A percentile compares a stretch with the other conserved stretches of the same genome.
These are phyloP conservation scores for Odocoileus hemionus DNA, from an alignment of 2,113 vertebrate genomes.

Conservation along the genomic window DNA sequence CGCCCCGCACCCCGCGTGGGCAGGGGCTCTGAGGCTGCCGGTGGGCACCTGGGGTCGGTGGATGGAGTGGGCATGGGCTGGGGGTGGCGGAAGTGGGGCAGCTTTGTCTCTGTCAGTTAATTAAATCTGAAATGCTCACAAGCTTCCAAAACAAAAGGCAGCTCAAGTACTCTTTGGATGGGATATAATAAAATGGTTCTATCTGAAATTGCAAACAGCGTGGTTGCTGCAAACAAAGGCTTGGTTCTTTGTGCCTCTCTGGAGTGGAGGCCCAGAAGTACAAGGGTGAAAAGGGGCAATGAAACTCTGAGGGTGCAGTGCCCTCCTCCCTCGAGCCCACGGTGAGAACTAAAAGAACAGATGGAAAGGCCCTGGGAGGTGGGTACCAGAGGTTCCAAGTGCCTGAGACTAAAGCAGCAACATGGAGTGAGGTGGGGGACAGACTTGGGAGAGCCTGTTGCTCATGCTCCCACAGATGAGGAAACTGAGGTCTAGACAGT, in stretches of 20 bases:
- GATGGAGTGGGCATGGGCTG: not conserved
- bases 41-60: not conserved
- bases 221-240: constrained; percentile 71
- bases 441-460: not conserved
- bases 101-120: constrained; percentile 68
- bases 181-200: constrained; percentile 69
- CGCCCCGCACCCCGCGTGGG: not conserved
- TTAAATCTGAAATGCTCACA: constrained; percentile 67
- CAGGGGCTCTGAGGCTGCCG: not conserved
- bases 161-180: constrained; percentile 68
- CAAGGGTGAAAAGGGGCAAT: constrained; percentile 65
- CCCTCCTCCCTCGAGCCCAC: constrained; percentile 11
- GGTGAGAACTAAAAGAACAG: constrained; percentile 44
- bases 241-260: not conserved
- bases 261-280: constrained; percentile 68
- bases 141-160: constrained; percentile 55
- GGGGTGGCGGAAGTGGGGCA: constrained; percentile 33
- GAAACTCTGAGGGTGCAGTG: constrained; percentile 61
- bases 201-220: constrained; percentile 73
- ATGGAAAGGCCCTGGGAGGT: not conserved
- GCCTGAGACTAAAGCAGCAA: not conserved
- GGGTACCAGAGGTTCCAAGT: not conserved
- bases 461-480: not conserved
- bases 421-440: not conserved
- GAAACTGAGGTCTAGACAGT: not conserved